These are phyloP conservation scores for Sphaerophoria rueppellii DNA, from an alignment of 2,888 invertebrate genomes.

Conservation along the genomic window DNA sequence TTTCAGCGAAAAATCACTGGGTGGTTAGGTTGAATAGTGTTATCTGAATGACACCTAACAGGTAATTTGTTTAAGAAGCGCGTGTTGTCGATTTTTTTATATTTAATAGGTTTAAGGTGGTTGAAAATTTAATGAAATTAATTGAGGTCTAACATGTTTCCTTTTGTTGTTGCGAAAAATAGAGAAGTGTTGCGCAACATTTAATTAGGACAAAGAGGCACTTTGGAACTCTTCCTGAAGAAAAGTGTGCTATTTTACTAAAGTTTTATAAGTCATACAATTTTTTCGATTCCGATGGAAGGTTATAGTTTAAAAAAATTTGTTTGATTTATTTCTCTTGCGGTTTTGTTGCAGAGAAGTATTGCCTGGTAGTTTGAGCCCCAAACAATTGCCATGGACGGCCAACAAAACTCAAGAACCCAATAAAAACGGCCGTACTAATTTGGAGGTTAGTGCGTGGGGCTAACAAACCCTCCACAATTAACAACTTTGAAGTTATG, in stretches of 20 bases:
- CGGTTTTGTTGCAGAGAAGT: no score
- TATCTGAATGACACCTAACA: constrained; percentile 26
- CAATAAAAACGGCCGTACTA: no score
- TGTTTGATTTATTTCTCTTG: no score
- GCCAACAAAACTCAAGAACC: no score
- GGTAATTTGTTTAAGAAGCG: constrained; percentile 14
- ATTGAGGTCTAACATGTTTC: constrained; percentile 10
- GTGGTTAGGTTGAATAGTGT: constrained; percentile 18
- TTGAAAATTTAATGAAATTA: constrained; percentile 4
- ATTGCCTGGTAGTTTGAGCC: no score
- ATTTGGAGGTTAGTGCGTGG: no score
- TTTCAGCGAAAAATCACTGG: background rate
- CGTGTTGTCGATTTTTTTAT: constrained; percentile 10
- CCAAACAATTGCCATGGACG: no score
- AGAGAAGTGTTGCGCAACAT: constrained; percentile 20
- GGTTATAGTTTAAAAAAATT: no score
- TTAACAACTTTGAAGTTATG: no score
- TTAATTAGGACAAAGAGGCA: background rate
- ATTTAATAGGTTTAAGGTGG: background rate
- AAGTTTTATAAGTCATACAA: no score
- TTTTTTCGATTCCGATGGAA: no score
- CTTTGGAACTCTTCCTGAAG: constrained; percentile 12
- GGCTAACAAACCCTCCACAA: no score
- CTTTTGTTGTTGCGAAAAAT: background rate
- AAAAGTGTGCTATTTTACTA: background rate